Percentiles rank a stretch among this genome's conserved stretches.
Evolutionary conservation across 2,888 invertebrate genomes (phyloP).

Genomic region (Ptycholaimellus sp.): DNA sequence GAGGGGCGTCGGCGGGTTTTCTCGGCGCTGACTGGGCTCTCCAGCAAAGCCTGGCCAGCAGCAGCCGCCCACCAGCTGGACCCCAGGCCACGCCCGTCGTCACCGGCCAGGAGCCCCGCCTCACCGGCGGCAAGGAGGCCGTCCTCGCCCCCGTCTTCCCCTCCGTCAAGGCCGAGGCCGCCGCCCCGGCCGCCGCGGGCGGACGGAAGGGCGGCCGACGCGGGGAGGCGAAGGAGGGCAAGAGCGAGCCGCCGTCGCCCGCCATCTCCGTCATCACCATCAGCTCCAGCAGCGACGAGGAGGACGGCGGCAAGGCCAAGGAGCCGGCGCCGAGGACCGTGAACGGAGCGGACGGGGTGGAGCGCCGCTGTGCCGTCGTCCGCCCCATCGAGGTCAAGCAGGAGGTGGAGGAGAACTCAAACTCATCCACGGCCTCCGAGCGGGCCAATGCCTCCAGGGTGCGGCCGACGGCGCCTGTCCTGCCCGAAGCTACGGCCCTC

Average conservation of each 20-base stretch:
- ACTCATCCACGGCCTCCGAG: too few species aligned
- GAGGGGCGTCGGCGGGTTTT: too few species aligned
- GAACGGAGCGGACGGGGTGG: too few species aligned
- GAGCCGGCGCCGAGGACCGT: too few species aligned
- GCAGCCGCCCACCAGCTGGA: background rate
- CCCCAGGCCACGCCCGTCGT: background rate
- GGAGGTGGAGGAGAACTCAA: too few species aligned
- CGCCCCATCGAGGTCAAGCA: slow-evolving; percentile 8
- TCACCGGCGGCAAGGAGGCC: slow-evolving; percentile 1
- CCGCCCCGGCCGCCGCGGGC: background rate
- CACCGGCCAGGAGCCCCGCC: too few species aligned
- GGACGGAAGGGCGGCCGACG: background rate
- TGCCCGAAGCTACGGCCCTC: too few species aligned
- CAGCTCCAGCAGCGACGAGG: slow-evolving; percentile 4
- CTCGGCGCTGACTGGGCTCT: background rate
- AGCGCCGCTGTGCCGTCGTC: slow-evolving; percentile 10
- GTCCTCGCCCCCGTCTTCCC: too few species aligned
- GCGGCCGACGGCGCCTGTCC: too few species aligned
- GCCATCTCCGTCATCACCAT: slow-evolving; percentile 3
- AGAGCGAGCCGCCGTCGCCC: slow-evolving; percentile 1
- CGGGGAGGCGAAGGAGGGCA: background rate
- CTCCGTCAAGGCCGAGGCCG: too few species aligned
- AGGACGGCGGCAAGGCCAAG: background rate
- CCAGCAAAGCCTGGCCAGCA: background rate
- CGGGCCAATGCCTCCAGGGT: too few species aligned